phyloP scores from a whole-genome alignment of 2,113 vertebrate genomes.

The Paradoxurus hermaphroditus region DNA sequence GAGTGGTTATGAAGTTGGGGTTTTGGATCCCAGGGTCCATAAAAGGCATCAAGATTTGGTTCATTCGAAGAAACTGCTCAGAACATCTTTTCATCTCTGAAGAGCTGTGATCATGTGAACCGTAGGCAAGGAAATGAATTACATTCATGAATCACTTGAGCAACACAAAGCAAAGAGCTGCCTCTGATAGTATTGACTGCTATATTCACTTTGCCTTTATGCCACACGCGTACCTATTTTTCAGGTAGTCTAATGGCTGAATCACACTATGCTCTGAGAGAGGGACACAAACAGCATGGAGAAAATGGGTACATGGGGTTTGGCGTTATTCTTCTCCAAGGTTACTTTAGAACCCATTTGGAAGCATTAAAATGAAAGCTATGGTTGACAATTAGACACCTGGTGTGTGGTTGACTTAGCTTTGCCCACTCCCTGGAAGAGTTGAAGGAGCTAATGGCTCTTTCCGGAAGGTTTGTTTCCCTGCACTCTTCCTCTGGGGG shows the following conservation, averaged over 20 bases:
- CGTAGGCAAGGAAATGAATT: background rate
- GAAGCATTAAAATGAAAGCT: conserved; percentile 20
- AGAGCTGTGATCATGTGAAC: background rate
- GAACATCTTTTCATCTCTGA: background rate
- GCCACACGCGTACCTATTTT: background rate
- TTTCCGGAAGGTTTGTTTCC: background rate
- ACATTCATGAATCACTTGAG: background rate
- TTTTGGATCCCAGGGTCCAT: background rate
- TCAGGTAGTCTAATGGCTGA: conserved; percentile 3
- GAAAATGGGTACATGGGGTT: background rate
- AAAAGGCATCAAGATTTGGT: background rate
- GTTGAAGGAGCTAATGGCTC: background rate
- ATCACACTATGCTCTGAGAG: conserved; percentile 19
- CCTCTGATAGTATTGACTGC: background rate
- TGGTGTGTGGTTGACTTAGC: background rate
- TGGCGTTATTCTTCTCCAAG: background rate
- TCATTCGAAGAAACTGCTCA: background rate
- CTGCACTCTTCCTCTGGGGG: background rate
- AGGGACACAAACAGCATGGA: background rate
- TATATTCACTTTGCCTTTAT: conserved; percentile 27
- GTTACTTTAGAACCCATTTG: background rate
- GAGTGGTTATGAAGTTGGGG: background rate
- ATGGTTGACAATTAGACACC: background rate
- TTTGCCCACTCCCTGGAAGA: background rate
- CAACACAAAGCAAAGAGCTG: background rate